Evolutionary conservation across 2,797 vertebrate genomes (phyloP).

Genomic region (Peromyscus attwateri): DNA sequence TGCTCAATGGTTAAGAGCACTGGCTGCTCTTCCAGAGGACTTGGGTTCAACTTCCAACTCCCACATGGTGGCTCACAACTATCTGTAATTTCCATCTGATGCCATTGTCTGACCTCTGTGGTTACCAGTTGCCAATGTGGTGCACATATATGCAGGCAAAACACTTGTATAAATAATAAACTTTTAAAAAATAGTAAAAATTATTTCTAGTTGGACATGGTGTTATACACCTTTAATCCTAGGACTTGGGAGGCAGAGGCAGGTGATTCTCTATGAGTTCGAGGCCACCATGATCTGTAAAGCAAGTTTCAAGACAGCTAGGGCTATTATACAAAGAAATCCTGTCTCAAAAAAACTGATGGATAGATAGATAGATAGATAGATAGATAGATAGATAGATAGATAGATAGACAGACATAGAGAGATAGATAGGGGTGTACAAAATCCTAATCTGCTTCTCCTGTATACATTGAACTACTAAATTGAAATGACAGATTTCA

Average conservation of each 20-base stretch:
- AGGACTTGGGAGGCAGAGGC: not conserved
- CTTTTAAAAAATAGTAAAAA: not conserved
- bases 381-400: no score
- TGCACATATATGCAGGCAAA: not conserved
- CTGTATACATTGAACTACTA: not conserved
- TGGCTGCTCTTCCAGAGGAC: not conserved
- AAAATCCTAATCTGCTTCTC: conserved; percentile 8
- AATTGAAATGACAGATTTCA: not conserved
- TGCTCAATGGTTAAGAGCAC: not conserved
- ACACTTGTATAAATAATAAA: not conserved
- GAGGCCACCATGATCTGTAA: not conserved
- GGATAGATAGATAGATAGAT: no score
- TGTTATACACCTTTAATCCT: not conserved
- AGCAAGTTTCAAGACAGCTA: not conserved
- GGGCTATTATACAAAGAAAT: not conserved
- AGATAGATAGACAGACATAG: no score
- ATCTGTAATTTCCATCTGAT: not conserved
- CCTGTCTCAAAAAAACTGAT: not conserved
- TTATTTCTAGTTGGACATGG: not conserved
- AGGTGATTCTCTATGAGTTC: not conserved
- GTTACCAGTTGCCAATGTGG: not conserved
- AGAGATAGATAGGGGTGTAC: not conserved
- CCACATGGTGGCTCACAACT: not conserved
- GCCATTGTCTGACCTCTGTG: not conserved
- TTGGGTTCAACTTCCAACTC: not conserved